Evolutionary conservation across 2,113 vertebrate genomes (phyloP).

Genomic region (Rhinolophus sinicus): DNA sequence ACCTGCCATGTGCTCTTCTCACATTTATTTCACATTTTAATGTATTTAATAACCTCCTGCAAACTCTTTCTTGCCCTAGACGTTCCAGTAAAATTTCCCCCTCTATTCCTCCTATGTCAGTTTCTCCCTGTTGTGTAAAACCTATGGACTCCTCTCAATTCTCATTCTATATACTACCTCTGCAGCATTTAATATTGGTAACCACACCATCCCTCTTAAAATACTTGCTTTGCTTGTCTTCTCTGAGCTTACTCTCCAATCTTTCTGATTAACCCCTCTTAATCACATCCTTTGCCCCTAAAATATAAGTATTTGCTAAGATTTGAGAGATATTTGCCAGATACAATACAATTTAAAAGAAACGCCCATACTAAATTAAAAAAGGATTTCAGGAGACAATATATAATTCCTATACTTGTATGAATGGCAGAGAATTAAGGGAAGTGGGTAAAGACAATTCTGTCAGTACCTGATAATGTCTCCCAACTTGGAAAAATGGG

Average conservation of each 20-base stretch:
- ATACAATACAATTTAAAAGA: not conserved
- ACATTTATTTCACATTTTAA: not conserved
- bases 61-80: not conserved
- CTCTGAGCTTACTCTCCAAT: not conserved
- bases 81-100: not conserved
- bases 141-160: not conserved
- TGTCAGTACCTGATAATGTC: not conserved
- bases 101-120: no score
- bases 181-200: not conserved
- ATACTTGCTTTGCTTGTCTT: not conserved
- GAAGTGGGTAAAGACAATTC: not conserved
- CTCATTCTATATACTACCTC: not conserved
- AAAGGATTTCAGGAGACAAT: not conserved
- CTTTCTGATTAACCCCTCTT: not conserved
- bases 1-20: not conserved
- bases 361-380: slow-evolving; percentile 40
- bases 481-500: not conserved
- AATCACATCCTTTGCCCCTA: not conserved
- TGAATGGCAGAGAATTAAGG: not conserved
- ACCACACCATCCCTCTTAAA: not conserved
- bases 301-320: not conserved
- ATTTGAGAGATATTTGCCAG: not conserved
- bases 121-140: not conserved
- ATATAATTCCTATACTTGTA: not conserved
- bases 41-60: not conserved